These are phyloP conservation scores for Hyposmocoma kahamanoa DNA, from an alignment of 1,140 invertebrate species.

Conservation along the genomic window DNA sequence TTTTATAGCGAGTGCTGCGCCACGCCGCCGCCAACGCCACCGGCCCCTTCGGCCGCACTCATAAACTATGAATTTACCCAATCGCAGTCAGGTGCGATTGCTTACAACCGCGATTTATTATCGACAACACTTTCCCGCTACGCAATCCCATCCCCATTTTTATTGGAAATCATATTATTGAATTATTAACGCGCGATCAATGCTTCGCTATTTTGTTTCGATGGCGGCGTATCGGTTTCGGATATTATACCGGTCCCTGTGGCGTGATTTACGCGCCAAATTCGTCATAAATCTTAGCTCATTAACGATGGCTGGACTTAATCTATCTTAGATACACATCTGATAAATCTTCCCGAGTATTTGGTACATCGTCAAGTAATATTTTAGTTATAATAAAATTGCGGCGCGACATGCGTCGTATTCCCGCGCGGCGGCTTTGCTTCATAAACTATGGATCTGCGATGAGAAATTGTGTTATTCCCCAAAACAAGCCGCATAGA, in stretches of 20 bases:
- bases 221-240: too few relatives aligned
- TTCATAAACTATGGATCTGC: conserved; percentile 55
- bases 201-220: too few relatives aligned
- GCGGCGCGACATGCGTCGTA: conserved; percentile 17
- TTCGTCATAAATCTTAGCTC: not conserved
- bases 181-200: conserved; percentile 4
- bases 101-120: conserved; percentile 47
- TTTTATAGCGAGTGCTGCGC: not conserved
- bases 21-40: not conserved
- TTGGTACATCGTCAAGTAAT: too few relatives aligned
- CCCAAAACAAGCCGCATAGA: not conserved
- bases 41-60: conserved; percentile 13
- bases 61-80: conserved; percentile 63
- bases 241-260: too few relatives aligned
- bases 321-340: not conserved
- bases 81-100: conserved; percentile 60
- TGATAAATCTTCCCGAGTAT: not conserved
- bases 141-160: conserved; percentile 14
- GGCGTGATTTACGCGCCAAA: not conserved
- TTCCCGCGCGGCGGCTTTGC: conserved; percentile 24
- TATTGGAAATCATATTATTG: conserved; percentile 29
- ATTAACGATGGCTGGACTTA: not conserved
- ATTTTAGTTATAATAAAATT: too few relatives aligned
- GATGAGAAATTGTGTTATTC: not conserved
- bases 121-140: not conserved